These are phyloP conservation scores for Petrolisthes cinctipes DNA, from an alignment of 2,888 invertebrate species.

Conservation along the genomic window DNA sequence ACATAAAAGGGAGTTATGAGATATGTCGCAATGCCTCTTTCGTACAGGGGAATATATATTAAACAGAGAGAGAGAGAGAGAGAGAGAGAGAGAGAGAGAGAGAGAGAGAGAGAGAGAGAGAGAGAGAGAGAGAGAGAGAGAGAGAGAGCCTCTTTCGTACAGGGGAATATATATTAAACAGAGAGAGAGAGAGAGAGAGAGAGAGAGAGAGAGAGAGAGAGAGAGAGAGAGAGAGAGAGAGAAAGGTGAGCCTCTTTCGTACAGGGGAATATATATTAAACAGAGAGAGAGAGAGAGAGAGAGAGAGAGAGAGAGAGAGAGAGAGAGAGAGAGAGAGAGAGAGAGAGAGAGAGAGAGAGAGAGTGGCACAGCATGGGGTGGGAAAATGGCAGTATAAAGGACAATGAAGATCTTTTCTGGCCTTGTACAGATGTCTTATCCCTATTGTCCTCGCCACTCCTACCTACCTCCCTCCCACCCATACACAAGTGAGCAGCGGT, in stretches of 20 bases:
- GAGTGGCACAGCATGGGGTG: neutral
- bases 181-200: neutral
- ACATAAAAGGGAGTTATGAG: neutral
- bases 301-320: neutral
- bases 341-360: slow-evolving; percentile 30
- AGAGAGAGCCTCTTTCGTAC: neutral
- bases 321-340: slow-evolving; percentile 30
- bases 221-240: too few species aligned
- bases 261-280: slow-evolving; percentile 16
- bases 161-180: too few species aligned
- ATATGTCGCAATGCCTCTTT: neutral
- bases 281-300: neutral
- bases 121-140: slow-evolving; percentile 15
- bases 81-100: neutral
- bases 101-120: slow-evolving; percentile 22
- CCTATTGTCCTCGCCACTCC: neutral
- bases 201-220: slow-evolving; percentile 29
- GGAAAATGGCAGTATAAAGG: neutral
- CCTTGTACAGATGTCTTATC: neutral
- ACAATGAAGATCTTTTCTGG: neutral
- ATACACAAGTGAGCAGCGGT: neutral
- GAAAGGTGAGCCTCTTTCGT: neutral
- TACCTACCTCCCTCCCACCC: neutral
- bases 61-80: slow-evolving; percentile 22
- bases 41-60: neutral